phyloP scores from a whole-genome alignment of 2,113 vertebrate genomes.

The Myotis yumanensis region DNA sequence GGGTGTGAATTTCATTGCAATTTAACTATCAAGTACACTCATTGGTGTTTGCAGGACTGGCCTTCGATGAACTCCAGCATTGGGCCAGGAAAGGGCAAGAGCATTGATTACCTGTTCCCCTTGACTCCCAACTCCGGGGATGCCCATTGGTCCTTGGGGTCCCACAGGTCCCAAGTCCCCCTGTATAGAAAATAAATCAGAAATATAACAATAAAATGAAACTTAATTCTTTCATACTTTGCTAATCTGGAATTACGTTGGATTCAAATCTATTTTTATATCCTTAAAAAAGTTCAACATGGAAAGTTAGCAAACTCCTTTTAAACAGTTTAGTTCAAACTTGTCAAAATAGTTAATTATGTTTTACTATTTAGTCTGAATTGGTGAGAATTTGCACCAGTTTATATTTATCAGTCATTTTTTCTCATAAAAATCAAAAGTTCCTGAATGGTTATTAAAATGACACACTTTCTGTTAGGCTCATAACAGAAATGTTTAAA shows the following conservation, averaged over 20 bases:
- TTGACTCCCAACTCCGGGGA: slow-evolving; percentile 77
- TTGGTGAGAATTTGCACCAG: neutral
- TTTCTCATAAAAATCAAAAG: slow-evolving; percentile 23
- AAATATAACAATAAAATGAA: slow-evolving; percentile 36
- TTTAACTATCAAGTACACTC: neutral
- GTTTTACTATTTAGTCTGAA: neutral
- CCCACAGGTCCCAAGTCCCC: slow-evolving; percentile 87
- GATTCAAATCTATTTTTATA: slow-evolving; percentile 14
- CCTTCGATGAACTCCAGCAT: neutral
- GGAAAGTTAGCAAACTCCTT: neutral
- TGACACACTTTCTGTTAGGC: neutral
- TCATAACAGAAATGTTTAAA: slow-evolving; percentile 35
- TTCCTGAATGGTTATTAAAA: neutral
- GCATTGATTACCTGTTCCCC: slow-evolving; percentile 75
- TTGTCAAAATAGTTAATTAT: neutral
- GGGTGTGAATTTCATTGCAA: neutral
- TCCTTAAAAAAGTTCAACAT: neutral
- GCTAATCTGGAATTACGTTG: neutral
- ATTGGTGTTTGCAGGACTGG: neutral
- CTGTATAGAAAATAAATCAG: slow-evolving; percentile 76
- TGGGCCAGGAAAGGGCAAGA: neutral
- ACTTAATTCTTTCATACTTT: neutral
- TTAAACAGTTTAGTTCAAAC: neutral
- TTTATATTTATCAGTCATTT: slow-evolving; percentile 38
- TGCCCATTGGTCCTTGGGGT: slow-evolving; percentile 84